A percentile compares a stretch with the other conserved stretches of the same genome.
Conservation (phyloP, 2,113 vertebrate genomes). For the Microtus pennsylvanicus region DNA sequence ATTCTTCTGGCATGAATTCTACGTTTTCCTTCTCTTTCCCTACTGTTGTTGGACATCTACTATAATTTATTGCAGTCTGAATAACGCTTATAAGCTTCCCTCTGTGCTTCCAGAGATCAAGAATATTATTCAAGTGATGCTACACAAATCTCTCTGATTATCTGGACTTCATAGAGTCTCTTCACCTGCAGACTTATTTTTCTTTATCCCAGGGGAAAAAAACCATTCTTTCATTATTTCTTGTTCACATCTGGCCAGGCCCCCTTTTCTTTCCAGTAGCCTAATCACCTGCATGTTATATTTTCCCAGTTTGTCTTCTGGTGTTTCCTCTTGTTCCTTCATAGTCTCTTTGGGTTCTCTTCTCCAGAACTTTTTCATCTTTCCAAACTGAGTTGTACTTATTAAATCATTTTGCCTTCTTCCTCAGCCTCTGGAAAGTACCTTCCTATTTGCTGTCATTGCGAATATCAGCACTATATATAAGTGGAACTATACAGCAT, state of each 20-base stretch:
- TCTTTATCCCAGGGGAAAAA: conserved; percentile 15
- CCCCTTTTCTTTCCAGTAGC: neutral
- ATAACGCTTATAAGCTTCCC: neutral
- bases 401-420: neutral
- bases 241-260: neutral
- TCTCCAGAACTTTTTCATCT: neutral
- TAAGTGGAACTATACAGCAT: neutral
- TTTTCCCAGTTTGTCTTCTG: neutral
- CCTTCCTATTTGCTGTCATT: neutral
- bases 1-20: neutral
- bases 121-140: neutral
- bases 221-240: neutral
- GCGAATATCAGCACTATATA: neutral
- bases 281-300: neutral
- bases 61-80: neutral
- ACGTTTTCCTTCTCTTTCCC: neutral
- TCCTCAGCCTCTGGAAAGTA: neutral
- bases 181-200: neutral
- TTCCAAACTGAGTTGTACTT: neutral
- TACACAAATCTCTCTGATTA: neutral
- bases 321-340: neutral
- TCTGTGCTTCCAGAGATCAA: neutral
- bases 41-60: neutral
- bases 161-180: neutral
- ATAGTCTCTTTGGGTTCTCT: conserved; percentile 31